Evolutionary conservation across 2,888 invertebrate species (phyloP).

Genomic region (Dendrolimus houi): DNA sequence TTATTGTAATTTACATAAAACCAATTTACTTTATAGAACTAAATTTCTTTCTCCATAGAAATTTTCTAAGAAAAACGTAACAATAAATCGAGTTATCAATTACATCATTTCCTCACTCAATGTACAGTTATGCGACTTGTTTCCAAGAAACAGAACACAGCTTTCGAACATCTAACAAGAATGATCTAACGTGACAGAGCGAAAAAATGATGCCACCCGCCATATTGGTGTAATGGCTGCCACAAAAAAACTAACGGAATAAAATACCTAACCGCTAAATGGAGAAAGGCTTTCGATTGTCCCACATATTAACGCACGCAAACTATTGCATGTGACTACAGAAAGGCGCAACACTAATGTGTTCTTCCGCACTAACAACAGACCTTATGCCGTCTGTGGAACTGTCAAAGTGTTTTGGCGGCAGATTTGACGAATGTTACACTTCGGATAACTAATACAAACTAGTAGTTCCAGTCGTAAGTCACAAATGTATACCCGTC

Average conservation of each 20-base stretch:
- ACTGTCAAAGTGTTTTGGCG: slow-evolving; percentile 46
- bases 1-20: too few relatives aligned
- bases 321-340: slow-evolving; percentile 42
- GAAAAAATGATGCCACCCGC: slow-evolving; percentile 71
- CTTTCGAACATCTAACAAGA: slow-evolving; percentile 70
- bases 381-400: slow-evolving; percentile 38
- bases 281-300: slow-evolving; percentile 77
- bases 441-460: slow-evolving; percentile 33
- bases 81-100: slow-evolving; percentile 34
- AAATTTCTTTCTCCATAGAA: not conserved
- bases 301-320: slow-evolving; percentile 71
- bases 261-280: slow-evolving; percentile 68
- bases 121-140: slow-evolving; percentile 65
- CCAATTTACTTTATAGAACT: not conserved
- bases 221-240: slow-evolving; percentile 69
- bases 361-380: slow-evolving; percentile 28
- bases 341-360: slow-evolving; percentile 45
- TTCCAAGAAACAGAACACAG: slow-evolving; percentile 55
- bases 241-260: slow-evolving; percentile 75
- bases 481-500: slow-evolving; percentile 38
- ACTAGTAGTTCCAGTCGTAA: slow-evolving; percentile 35
- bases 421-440: slow-evolving; percentile 41
- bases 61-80: slow-evolving; percentile 5
- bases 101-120: slow-evolving; percentile 55
- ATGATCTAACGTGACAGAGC: slow-evolving; percentile 76